Percentiles rank a stretch among this genome's conserved stretches.
phyloP scores from a whole-genome alignment of 2,888 invertebrate species.

The Trachelus troglodyta region DNA sequence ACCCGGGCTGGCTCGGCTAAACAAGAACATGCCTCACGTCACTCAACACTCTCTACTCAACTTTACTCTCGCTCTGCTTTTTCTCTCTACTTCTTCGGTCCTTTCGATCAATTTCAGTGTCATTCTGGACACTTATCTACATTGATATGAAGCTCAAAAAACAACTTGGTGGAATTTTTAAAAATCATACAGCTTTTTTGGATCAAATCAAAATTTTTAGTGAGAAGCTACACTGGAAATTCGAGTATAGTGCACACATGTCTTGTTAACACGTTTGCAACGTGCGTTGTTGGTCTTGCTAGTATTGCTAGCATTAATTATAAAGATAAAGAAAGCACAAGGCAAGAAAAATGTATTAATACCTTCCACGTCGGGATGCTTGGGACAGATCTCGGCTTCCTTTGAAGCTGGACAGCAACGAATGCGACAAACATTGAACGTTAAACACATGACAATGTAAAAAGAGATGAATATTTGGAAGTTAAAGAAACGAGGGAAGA shows the following conservation, averaged over 20 bases:
- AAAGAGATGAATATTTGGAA: not conserved
- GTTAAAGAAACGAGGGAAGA: not conserved
- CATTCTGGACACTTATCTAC: not conserved
- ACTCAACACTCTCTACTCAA: conserved; percentile 61
- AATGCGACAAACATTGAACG: conserved; percentile 17
- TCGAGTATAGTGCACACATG: not conserved
- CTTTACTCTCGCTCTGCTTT: conserved; percentile 18
- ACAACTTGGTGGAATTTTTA: not conserved
- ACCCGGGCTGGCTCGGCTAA: conserved; percentile 89
- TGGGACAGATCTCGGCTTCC: conserved; percentile 73
- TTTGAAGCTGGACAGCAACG: conserved; percentile 70
- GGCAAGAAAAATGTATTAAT: conserved; percentile 21
- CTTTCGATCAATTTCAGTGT: conserved; percentile 1
- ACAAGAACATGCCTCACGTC: conserved; percentile 68
- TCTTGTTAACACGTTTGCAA: not conserved
- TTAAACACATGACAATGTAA: conserved; percentile 9
- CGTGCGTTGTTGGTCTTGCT: not conserved
- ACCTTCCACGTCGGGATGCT: conserved; percentile 66
- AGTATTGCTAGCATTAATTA: not conserved
- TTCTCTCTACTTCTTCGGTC: not conserved
- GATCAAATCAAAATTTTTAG: not conserved
- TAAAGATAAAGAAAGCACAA: not conserved
- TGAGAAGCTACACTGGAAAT: not conserved
- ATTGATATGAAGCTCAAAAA: conserved; percentile 1
- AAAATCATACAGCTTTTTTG: not conserved